These are phyloP conservation scores for Hylomyscus alleni DNA, from an alignment of 2,797 vertebrate species.

Conservation along the genomic window DNA sequence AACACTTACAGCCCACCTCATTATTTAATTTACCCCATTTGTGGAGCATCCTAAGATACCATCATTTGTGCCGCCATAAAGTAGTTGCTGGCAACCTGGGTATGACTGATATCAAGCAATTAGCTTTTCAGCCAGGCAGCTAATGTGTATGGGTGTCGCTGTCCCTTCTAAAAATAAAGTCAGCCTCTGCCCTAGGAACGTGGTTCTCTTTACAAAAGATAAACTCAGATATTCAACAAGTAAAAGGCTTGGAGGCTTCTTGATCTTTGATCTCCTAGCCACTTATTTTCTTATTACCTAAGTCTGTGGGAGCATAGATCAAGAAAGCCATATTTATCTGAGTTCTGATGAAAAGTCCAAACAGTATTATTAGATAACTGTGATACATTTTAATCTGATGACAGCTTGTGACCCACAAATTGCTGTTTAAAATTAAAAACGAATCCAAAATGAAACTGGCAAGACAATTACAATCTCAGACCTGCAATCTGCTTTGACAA, in stretches of 20 bases:
- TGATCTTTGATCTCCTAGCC: neutral
- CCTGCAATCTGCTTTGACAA: conserved; percentile 65
- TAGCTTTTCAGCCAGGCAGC: conserved; percentile 23
- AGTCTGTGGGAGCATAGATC: neutral
- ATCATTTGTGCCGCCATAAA: conserved; percentile 32
- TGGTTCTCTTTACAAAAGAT: conserved; percentile 32
- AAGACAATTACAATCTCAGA: conserved; percentile 73
- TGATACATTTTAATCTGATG: conserved; percentile 80
- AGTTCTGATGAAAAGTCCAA: conserved; percentile 62
- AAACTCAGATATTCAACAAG: conserved; percentile 68
- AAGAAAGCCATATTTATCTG: conserved; percentile 56
- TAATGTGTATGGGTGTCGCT: conserved; percentile 34
- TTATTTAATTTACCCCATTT: neutral
- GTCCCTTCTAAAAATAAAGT: neutral
- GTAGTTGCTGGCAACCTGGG: neutral
- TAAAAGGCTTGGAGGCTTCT: conserved; percentile 12
- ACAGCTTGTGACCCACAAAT: conserved; percentile 83
- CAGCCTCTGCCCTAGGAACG: neutral
- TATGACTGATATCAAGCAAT: conserved; percentile 21
- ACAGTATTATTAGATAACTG: conserved; percentile 69
- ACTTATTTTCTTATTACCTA: conserved; percentile 58
- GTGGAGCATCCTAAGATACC: conserved; percentile 12
- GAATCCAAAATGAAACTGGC: conserved; percentile 73
- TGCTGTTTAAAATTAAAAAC: conserved; percentile 79
- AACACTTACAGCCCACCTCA: neutral